phyloP scores from a whole-genome alignment of 1,140 invertebrate species.

The Drosophila mojavensis region DNA sequence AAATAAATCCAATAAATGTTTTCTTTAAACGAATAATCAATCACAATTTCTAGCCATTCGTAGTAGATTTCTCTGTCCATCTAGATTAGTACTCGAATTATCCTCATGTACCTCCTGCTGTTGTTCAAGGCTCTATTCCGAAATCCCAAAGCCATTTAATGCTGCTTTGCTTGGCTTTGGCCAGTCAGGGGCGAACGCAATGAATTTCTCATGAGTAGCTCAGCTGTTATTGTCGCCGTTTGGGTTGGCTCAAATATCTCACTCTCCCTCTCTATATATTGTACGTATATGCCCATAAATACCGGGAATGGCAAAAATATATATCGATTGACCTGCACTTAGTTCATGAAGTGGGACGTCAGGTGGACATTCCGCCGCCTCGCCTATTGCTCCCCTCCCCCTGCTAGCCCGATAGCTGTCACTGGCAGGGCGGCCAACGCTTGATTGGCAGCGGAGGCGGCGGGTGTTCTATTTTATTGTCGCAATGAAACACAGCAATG shows the following conservation, averaged over 20 bases:
- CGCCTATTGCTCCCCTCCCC: neutral
- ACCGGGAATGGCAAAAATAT: conserved; percentile 50
- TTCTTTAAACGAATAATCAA: conserved; percentile 4
- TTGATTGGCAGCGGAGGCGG: conserved; percentile 66
- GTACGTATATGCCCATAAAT: conserved; percentile 67
- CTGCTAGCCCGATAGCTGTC: conserved; percentile 22
- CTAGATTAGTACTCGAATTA: neutral
- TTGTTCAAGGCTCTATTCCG: neutral
- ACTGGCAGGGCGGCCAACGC: conserved; percentile 52
- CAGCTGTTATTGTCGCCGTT: conserved; percentile 60
- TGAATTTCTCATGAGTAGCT: conserved; percentile 72
- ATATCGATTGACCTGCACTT: conserved; percentile 61
- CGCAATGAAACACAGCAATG: conserved; percentile 30
- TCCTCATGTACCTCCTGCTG: neutral
- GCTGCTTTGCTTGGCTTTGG: conserved; percentile 13
- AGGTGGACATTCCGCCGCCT: conserved; percentile 20
- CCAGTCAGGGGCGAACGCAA: conserved; percentile 67
- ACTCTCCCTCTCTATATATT: neutral
- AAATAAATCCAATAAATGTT: neutral
- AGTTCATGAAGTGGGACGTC: conserved; percentile 15
- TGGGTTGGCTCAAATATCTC: conserved; percentile 44
- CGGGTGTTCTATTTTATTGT: conserved; percentile 45
- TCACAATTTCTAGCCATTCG: neutral
- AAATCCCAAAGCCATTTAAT: conserved; percentile 18
- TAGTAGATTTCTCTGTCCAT: neutral